Evolutionary conservation across 2,113 vertebrate genomes (phyloP).

Genomic region (Asarcornis scutulata): DNA sequence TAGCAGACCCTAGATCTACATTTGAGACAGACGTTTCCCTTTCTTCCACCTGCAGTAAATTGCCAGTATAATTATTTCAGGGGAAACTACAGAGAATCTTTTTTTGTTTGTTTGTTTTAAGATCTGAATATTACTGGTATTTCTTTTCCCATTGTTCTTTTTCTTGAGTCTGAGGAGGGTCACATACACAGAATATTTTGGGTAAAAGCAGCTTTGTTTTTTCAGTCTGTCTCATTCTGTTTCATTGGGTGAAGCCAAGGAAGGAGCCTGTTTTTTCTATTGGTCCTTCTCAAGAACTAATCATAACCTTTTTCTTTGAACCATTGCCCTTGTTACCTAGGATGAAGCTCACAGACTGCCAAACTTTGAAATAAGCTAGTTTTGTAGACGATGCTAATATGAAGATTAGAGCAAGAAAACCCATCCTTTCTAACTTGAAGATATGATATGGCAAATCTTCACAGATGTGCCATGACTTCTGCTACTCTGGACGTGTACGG

Average conservation of each 20-base stretch:
- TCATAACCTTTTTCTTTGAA: neutral
- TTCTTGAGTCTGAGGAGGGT: neutral
- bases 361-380: conserved; percentile 14
- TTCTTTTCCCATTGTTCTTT: neutral
- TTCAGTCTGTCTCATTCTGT: neutral
- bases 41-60: neutral
- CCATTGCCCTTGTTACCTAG: neutral
- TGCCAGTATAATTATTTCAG: neutral
- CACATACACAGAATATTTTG: neutral
- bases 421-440: neutral
- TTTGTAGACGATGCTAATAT: conserved; percentile 3
- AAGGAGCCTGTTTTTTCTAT: neutral
- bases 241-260: neutral
- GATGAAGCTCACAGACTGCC: neutral
- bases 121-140: neutral
- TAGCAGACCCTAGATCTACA: neutral
- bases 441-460: neutral
- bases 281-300: neutral
- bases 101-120: neutral
- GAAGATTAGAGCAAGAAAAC: conserved; percentile 47
- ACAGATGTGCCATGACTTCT: conserved; percentile 60
- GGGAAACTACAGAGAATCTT: neutral
- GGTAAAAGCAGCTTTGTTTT: neutral
- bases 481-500: neutral
- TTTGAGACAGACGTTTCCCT: neutral